Evolutionary conservation across 2,113 vertebrate genomes (phyloP), one percentile per base, ranked within the genome.

Genomic region (Actenoides hombroni): DNA sequence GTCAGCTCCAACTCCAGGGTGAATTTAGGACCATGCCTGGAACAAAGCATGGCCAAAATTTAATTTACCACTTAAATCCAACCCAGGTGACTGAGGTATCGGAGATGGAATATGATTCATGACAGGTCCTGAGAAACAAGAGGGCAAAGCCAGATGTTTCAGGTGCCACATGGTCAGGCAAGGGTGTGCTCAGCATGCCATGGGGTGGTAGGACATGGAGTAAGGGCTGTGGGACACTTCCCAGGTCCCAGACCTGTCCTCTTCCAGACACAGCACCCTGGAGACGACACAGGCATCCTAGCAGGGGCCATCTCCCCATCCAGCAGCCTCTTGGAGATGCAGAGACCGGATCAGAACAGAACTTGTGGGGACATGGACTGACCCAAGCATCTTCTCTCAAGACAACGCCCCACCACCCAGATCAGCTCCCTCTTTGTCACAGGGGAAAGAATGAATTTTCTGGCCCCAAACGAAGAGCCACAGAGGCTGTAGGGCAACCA

Each of bases 241-340:
- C 28, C 3, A 3, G 24, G 17, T 60, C 39, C 53, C 76, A 67
- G 20, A 44, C 20, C 49, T 79, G 56, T 49, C 11, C 8, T 35
- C 39, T 83, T 67, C 10, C 59, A 69, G n/a, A 10, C n/a, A 12
- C 26, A 18, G n/a, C 39, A n/a, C 12, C n/a, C 63, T 49, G 49
- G 37, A 67, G 48, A 46, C 29, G 39, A 70, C 64, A 67, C 2
- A 8, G 31, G 16, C 8, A 42, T 35, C 26, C 42, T 16, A 23
- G 1, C 10, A 15, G 9, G 13, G 24, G 48, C 16, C 0, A 0
- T 9, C 7, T 20, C 39, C 31, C 2, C 35, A 0, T 7, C 31
- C 37, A 74, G 23, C 69, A 64, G 60, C n/a, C 0, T 0, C 57
- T 42, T 10, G 5, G 83, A 75, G 71, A 33, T 9, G 53, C 64